These are phyloP conservation scores for Phaethon lepturus DNA, from an alignment of 2,113 vertebrate species.

Conservation along the genomic window DNA sequence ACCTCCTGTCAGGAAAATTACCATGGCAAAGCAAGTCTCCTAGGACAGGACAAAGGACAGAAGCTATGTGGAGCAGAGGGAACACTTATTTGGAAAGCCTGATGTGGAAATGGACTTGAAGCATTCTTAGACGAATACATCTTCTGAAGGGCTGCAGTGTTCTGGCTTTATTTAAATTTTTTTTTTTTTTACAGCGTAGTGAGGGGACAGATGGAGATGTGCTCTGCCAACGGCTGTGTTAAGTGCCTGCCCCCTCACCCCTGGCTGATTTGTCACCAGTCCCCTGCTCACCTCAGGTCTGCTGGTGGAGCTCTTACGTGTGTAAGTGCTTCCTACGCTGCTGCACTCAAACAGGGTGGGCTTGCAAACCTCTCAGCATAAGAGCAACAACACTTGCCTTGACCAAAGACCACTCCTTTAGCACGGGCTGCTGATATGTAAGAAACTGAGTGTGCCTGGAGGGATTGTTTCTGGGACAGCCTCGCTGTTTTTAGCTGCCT, in stretches of 20 bases:
- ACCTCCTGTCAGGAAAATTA: background rate
- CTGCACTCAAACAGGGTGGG: too few species aligned
- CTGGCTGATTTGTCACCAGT: background rate
- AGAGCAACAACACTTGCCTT: rapidly evolving
- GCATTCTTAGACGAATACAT: background rate
- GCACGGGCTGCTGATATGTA: background rate
- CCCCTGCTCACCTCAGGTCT: background rate
- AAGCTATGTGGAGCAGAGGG: background rate
- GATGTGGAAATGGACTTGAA: background rate
- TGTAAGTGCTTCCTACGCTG: rapidly evolving
- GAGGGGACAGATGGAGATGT: background rate
- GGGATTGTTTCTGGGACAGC: background rate
- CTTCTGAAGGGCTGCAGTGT: background rate
- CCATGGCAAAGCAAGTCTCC: background rate
- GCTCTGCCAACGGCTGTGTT: rapidly evolving
- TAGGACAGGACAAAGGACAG: background rate
- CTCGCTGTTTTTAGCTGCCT: background rate
- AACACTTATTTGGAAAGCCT: background rate
- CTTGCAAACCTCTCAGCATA: background rate
- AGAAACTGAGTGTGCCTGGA: background rate
- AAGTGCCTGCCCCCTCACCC: background rate
- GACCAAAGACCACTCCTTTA: background rate
- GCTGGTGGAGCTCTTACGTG: rapidly evolving
- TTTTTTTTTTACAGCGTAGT: background rate
- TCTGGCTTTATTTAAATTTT: background rate